Base-by-base conservation (phyloP, 2,113 vertebrate species). In the Atractosteus spatula region DNA sequence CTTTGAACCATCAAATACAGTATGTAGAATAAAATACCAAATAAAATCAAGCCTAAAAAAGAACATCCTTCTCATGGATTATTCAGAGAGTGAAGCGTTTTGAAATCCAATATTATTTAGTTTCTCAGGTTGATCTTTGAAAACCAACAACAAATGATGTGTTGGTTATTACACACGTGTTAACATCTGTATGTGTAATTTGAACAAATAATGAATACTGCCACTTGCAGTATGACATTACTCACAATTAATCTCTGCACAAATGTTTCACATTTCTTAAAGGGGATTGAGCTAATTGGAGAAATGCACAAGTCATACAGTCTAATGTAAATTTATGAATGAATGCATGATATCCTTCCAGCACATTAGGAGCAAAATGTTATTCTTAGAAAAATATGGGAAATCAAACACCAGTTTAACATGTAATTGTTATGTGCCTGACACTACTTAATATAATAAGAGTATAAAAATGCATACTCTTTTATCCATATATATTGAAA, bases 61-160 rank as follows among this genome's bases (percentile, higher is more conserved):
- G 29, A 65, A 79, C 66, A 74, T 47, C 73, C 69, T 54, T 69
- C 65, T 62, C 68, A 79, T 77, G 44, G 73, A 82, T 79, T 69
- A 54, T 11, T 55, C 44, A 54, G 55, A 72, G 69, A 71, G 68
- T 69, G 75, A 77, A 68, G 62, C 69, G 55, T 75, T 62, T 55
- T 45, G 14, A 68, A 41, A 66, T 72, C 69, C 51, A 67, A 76
- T 74, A 74, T 41, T n/a, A 56, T 76, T 77, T 76, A 64, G 73
- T 66, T 74, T 65, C 61, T 76, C 56, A 76, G 71, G 69, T 41
- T 69, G 54, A 61, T 67, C 45, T 71, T 78, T 54, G 68, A 78
- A 71, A 63, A 42, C 74, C 61, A 72, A 56, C 66, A 64, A 62
- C 54, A 68, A 59, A 71, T 64, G 51, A 59, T 71, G 29, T 29